phyloP scores from a whole-genome alignment of 2,113 vertebrate species.

The Ageneiosus marmoratus region DNA sequence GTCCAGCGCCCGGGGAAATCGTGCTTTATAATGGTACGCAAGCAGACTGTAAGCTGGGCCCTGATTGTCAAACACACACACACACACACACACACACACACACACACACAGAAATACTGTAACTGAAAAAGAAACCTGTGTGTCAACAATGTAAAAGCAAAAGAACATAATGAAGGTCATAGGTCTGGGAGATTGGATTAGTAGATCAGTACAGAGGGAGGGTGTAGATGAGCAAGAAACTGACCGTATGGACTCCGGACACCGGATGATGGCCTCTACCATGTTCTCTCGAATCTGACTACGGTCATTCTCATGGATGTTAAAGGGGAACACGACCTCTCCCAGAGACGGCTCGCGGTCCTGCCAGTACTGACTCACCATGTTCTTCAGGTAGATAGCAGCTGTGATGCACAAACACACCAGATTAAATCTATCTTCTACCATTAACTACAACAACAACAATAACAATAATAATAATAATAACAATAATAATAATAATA shows the following conservation, averaged over 20 bases:
- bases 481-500: neutral
- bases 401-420: constrained; percentile 66
- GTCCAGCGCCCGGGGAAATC: constrained; percentile 97
- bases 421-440: neutral
- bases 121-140: neutral
- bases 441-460: neutral
- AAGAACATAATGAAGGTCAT: neutral
- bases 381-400: constrained; percentile 98
- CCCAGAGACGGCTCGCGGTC: constrained; percentile 88
- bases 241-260: constrained; percentile 92
- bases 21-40: constrained; percentile 92
- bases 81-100: neutral
- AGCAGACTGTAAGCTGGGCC: constrained; percentile 92
- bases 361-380: constrained; percentile 97
- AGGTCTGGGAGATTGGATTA: neutral
- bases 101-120: neutral
- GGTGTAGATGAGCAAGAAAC: neutral
- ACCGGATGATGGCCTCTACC: constrained; percentile 92
- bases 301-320: constrained; percentile 95
- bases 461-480: neutral
- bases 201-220: neutral
- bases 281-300: constrained; percentile 94
- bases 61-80: constrained; percentile 58
- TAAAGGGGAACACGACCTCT: constrained; percentile 89
- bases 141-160: neutral